Conservation (phyloP, 2,113 vertebrate species). For the Meleagris gallopavo region DNA sequence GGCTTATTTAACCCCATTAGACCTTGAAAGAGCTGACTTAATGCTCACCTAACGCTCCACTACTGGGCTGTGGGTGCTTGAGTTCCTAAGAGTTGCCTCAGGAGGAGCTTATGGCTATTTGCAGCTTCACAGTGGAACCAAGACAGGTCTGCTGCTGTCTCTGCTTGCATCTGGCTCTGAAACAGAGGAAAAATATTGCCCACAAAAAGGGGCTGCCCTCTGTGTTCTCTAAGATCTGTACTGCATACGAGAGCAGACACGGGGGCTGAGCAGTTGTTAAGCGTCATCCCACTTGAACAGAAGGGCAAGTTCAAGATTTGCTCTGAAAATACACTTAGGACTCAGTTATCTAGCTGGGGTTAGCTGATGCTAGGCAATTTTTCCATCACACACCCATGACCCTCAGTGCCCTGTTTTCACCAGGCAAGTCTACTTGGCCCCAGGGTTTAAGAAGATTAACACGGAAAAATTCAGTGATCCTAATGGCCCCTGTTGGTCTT, state of each 20-base stretch:
- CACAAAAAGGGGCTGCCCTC: not conserved
- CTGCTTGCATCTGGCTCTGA: fast-evolving
- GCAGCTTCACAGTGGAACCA: not conserved
- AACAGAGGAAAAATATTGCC: not conserved
- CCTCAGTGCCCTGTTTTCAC: not conserved
- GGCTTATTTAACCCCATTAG: not conserved
- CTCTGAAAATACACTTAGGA: not conserved
- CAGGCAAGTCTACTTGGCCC: not conserved
- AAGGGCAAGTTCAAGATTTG: not conserved
- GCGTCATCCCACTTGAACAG: not conserved
- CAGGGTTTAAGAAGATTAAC: not conserved
- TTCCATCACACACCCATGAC: not conserved
- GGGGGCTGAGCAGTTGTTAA: not conserved
- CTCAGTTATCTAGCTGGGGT: not conserved
- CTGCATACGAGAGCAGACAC: not conserved
- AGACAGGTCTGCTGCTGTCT: not conserved
- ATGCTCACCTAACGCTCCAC: not conserved
- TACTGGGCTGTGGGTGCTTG: not conserved
- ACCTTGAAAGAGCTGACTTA: not conserved
- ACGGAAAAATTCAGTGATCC: not conserved
- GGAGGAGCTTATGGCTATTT: not conserved
- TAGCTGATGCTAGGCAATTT: not conserved
- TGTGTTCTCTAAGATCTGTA: not conserved
- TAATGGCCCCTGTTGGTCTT: not conserved
- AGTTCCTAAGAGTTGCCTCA: not conserved